Conservation (phyloP, 2,113 vertebrate species). For the Gambusia affinis region DNA sequence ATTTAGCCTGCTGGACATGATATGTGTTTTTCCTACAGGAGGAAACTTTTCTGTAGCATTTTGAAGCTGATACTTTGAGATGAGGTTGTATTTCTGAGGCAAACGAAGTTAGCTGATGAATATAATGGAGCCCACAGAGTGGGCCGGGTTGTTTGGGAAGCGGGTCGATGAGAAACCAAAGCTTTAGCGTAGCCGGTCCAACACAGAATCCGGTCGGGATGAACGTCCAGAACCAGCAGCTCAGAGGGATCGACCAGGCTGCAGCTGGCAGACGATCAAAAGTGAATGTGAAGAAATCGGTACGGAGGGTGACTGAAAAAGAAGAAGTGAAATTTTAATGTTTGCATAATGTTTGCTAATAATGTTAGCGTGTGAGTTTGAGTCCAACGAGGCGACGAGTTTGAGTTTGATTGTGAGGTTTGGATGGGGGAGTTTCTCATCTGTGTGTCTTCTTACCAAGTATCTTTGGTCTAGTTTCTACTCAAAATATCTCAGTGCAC, state of each 20-base stretch:
- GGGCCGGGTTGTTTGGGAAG: slow-evolving; percentile 13
- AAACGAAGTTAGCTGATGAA: slow-evolving; percentile 1
- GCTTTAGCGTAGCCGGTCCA: not conserved
- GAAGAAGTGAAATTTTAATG: slow-evolving; percentile 3
- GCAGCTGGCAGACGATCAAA: slow-evolving; percentile 57
- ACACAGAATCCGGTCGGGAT: slow-evolving; percentile 31
- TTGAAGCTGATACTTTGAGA: not conserved
- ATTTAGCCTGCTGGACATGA: slow-evolving; percentile 52
- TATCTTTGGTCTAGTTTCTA: too few species aligned
- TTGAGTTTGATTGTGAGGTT: slow-evolving; percentile 59
- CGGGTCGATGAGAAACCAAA: slow-evolving; percentile 21
- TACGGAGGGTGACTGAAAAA: slow-evolving; percentile 44
- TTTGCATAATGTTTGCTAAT: not conserved
- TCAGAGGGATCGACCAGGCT: slow-evolving; percentile 13
- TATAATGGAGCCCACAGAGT: slow-evolving; percentile 15
- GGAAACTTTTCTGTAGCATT: slow-evolving; percentile 9
- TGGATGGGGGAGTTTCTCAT: slow-evolving; percentile 24
- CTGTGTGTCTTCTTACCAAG: too few species aligned
- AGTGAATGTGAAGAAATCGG: slow-evolving; percentile 73
- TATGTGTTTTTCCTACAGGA: slow-evolving; percentile 5
- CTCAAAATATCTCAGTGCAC: too few species aligned
- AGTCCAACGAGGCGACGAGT: slow-evolving; percentile 37
- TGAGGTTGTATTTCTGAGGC: slow-evolving; percentile 6
- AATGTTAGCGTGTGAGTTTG: slow-evolving; percentile 1
- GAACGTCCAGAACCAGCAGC: slow-evolving; percentile 36